Evolutionary conservation across 2,888 invertebrate species (phyloP).

Genomic region (Archaeoteleia sp.): DNA sequence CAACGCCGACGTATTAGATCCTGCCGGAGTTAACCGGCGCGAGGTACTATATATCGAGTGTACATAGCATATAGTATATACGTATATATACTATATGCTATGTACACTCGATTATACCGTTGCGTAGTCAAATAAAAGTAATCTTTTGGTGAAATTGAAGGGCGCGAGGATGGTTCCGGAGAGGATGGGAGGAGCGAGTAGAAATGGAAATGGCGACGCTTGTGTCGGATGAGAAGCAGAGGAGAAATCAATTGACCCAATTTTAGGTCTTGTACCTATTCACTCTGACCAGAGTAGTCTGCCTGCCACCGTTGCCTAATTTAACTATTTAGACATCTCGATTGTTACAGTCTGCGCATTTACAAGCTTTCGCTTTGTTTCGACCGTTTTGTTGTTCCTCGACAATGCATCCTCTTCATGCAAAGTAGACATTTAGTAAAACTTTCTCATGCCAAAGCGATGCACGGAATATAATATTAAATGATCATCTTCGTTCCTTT

Average conservation of each 20-base stretch:
- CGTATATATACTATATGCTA: background rate
- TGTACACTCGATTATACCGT: background rate
- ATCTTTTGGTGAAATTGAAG: constrained; percentile 27
- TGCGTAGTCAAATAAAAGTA: constrained; percentile 26
- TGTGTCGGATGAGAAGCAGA: constrained; percentile 30
- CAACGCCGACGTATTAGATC: no score
- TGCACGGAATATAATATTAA: constrained; percentile 2
- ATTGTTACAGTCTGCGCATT: constrained; percentile 29
- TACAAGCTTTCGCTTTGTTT: constrained; percentile 19
- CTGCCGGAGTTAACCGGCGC: no score
- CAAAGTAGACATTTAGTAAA: constrained; percentile 30
- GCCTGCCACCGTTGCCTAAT: constrained; percentile 63
- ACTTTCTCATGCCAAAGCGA: constrained; percentile 9
- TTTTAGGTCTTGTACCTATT: constrained; percentile 57
- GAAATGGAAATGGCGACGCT: constrained; percentile 34
- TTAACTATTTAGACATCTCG: constrained; percentile 65
- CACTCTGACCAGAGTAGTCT: constrained; percentile 40
- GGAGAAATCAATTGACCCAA: constrained; percentile 69
- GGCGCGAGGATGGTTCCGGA: constrained; percentile 20
- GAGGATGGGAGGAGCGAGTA: constrained; percentile 19
- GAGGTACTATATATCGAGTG: no score
- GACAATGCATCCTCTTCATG: constrained; percentile 16
- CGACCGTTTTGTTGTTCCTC: constrained; percentile 19
- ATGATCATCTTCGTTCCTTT: no score
- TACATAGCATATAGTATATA: no score